A percentile compares a stretch with the other conserved stretches of the same genome.
Conservation (phyloP, 2,888 invertebrate genomes). For the Gortyna flavago region DNA sequence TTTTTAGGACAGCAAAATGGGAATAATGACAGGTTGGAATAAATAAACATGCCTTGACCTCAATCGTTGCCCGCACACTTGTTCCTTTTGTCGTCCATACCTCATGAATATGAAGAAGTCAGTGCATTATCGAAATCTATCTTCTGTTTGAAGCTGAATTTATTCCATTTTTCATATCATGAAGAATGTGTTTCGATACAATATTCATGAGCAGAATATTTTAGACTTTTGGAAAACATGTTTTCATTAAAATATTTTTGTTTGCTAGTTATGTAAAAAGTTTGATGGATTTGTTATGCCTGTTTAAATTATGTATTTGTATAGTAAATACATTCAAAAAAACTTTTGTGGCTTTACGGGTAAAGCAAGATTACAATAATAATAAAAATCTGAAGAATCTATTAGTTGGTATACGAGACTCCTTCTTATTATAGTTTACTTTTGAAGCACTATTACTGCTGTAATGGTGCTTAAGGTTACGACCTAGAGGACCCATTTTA, state of each 20-base stretch:
- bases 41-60: conserved; percentile 1
- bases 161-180: conserved; percentile 48
- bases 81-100: conserved; percentile 15
- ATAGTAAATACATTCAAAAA: neutral
- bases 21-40: neutral
- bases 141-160: conserved; percentile 44
- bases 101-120: conserved; percentile 70
- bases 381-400: conserved; percentile 10
- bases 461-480: neutral
- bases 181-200: conserved; percentile 40
- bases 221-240: conserved; percentile 21
- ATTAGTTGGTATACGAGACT: neutral
- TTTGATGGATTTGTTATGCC: conserved; percentile 18
- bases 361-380: neutral
- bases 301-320: conserved; percentile 35
- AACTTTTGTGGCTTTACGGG: conserved; percentile 2
- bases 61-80: neutral
- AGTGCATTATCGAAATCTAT: conserved; percentile 68
- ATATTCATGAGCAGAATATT: conserved; percentile 53
- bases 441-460: neutral
- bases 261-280: conserved; percentile 20
- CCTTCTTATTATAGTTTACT: neutral
- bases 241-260: conserved; percentile 28
- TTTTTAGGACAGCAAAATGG: neutral
- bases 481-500: neutral